A percentile compares a stretch with the other conserved stretches of the same genome.
Conservation (phyloP, 1,140 invertebrate genomes). For the Wiebesia pumilae region DNA sequence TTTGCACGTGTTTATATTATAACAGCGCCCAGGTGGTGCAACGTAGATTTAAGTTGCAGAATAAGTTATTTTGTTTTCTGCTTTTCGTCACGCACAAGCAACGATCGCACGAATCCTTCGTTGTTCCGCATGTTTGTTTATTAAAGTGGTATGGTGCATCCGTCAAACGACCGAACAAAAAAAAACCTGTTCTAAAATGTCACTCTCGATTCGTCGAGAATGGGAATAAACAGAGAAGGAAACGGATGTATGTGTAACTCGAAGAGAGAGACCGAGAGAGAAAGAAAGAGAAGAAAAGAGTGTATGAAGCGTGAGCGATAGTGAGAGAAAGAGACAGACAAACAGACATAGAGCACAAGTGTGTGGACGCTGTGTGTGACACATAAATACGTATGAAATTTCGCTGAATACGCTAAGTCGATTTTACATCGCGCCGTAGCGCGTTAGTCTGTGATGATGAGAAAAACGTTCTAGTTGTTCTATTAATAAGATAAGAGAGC, state of each 20-base stretch:
- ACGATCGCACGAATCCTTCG: conserved; percentile 26
- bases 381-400: conserved; percentile 29
- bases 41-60: conserved; percentile 58
- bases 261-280: conserved; percentile 41
- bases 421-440: conserved; percentile 40
- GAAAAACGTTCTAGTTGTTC: conserved; percentile 50
- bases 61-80: conserved; percentile 51
- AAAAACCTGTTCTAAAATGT: conserved; percentile 34
- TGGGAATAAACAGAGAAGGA: not conserved
- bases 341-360: conserved; percentile 49
- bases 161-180: conserved; percentile 42
- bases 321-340: conserved; percentile 48
- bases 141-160: conserved; percentile 37
- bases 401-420: conserved; percentile 41
- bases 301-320: conserved; percentile 24
- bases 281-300: conserved; percentile 24
- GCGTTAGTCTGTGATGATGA: conserved; percentile 54
- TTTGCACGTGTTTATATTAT: conserved; percentile 53
- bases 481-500: conserved; percentile 50
- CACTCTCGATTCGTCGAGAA: conserved; percentile 50
- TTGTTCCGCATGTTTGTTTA: conserved; percentile 31
- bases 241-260: conserved; percentile 36
- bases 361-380: conserved; percentile 44
- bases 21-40: conserved; percentile 52
- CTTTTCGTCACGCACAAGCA: conserved; percentile 38